Evolutionary conservation across 2,888 invertebrate species (phyloP), one percentile per base, ranked within the genome.

Genomic region (Dyspetes luteomarginatus): DNA sequence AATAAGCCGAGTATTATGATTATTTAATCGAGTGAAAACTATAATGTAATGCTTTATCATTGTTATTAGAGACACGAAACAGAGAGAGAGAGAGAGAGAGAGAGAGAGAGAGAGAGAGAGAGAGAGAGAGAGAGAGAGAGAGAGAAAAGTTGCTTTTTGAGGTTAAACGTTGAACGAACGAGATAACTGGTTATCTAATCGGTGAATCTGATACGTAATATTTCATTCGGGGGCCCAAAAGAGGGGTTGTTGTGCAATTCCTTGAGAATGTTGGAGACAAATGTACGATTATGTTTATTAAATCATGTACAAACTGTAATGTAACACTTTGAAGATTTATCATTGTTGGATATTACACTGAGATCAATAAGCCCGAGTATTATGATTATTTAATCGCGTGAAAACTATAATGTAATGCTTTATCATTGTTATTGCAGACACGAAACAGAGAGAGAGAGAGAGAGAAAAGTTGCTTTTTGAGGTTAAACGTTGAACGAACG

Each of bases 21-120:
- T 74, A 60, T 74, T 74, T 41, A 58, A 79, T 79, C 74, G 79
- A 69, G 74, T 69, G 74, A 55, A 28, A 79, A 74, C 56, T 43
- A 41, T 56, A 24, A 48, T n/a, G 15, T 52, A 28, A 45, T n/a
- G 22, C 1, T 48, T 71, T 30, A 75, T 58, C 58, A 58, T 75
- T 79, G 9, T 52, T 50, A 50, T 52, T 68, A 15, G 22, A n/a
- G n/a, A n/a, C 15, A 2, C 3, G 24, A 1, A 7, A 43, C 36
- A n/a, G 28, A 12, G 4, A 26, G 55, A 30, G 36, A 60, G 22
- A 41, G 50, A 19, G 36, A 9, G 67, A 26, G 52, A 30, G 28
- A 52, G 48, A 73, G 52, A 50, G 67, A 67, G 50, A 19, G 28
- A 28, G 26, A 22, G 22, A 48, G 41, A 17, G 30, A 24, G 30